Base-by-base conservation (phyloP, 2,888 invertebrate species). In the Archips xylosteana region DNA sequence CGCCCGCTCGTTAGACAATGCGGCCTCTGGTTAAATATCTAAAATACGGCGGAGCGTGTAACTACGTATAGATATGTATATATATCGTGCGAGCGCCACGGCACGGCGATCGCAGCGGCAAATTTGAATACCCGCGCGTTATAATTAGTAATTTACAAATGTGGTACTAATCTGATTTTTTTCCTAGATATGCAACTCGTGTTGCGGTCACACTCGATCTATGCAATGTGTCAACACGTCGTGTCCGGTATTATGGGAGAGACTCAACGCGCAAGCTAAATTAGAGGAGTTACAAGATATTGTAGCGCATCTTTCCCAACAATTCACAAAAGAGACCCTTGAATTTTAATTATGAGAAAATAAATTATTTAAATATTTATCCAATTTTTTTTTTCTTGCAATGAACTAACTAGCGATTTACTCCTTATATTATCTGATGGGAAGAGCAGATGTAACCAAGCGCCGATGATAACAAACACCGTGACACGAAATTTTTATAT, bases 241-340 rank as follows among this genome's bases (percentile, higher is more conserved):
- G 75, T 94, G 94, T 73, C 89, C 92, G 0, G 87, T 89, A 13
- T 74, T 91, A 39, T 94, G 94, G 92, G 85, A 90, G 13, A 82
- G 87, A 8, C 77, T 85, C 12, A 80, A 82, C 0, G 90, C 92
- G 0, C 78, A 78, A 54, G 84, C 87, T 42, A 89, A 89, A 63
- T 78, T 90, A 0, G 75, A 80, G 0, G 87, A 92, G 70, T 81
- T 88, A 3, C 84, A 79, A 12, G 91, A 92, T 9, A 79, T 92
- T 23, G 77, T 88, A 1, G 60, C 79, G 4, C 83, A 91, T 78
- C 76, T 93, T 54, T 92, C 92, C 0, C 77, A 84, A 1, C 80
- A 83, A n/a, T 86, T 89, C 64, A 75, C 77, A 13, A 78, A 76
- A 51, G 86, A 87, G 75, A 77, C 36, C 51, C 71, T 89, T 36